A percentile compares a stretch with the other conserved stretches of the same genome.
Conservation (phyloP, 2,888 invertebrate genomes). For the Ischnura elegans region DNA sequence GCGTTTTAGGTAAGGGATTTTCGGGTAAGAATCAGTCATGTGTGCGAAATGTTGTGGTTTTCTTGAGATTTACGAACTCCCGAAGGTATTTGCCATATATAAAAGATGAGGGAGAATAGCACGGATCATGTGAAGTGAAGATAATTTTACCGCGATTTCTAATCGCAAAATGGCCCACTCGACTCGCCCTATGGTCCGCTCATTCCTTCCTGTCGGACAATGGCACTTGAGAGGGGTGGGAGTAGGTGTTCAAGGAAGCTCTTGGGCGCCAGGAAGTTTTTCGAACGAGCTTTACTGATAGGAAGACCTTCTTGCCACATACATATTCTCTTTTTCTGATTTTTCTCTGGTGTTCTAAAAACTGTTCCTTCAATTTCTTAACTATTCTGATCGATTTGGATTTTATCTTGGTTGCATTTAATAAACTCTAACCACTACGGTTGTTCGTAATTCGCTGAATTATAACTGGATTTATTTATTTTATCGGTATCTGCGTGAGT, state of each 20-base stretch:
- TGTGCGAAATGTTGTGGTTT: background rate
- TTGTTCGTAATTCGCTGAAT: too few species aligned
- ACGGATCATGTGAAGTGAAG: background rate
- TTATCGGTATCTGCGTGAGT: too few species aligned
- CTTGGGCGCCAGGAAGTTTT: too few species aligned
- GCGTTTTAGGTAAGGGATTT: background rate
- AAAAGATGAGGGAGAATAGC: background rate
- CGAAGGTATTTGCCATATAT: background rate
- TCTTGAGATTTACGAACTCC: slow-evolving; percentile 23
- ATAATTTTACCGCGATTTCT: slow-evolving; percentile 52
- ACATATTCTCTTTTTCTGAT: too few species aligned
- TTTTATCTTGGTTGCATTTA: too few species aligned
- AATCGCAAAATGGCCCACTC: slow-evolving; percentile 6
- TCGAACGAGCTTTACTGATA: too few species aligned
- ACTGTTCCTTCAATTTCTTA: too few species aligned
- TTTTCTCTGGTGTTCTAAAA: too few species aligned
- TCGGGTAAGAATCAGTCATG: background rate
- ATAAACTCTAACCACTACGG: too few species aligned
- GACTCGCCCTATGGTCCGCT: background rate
- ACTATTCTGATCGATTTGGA: too few species aligned
- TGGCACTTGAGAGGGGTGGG: background rate
- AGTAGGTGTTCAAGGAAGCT: background rate
- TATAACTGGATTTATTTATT: too few species aligned
- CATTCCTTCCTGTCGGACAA: background rate
- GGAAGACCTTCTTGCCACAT: too few species aligned